Conservation (phyloP, 2,113 vertebrate genomes). For the Carlito syrichta region DNA sequence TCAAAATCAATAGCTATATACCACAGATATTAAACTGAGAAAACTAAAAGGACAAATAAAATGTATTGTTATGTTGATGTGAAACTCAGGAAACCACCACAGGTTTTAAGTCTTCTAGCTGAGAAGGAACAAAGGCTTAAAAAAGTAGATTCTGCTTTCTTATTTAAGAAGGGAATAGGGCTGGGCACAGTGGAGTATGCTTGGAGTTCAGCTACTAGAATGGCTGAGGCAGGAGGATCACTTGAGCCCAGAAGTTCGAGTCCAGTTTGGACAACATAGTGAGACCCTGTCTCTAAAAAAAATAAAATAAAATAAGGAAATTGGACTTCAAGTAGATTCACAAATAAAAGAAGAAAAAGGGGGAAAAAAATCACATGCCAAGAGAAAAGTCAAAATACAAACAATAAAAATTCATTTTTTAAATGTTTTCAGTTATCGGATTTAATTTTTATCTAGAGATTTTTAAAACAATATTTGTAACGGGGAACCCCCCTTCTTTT, state of each 20-base stretch:
- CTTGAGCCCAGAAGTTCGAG: background rate
- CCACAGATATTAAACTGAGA: constrained; percentile 37
- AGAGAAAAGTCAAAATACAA: constrained; percentile 41
- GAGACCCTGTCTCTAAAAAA: background rate
- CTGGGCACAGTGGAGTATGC: background rate
- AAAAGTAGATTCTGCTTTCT: constrained; percentile 26
- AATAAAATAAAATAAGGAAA: background rate
- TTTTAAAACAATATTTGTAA: constrained; percentile 61
- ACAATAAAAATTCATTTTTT: constrained; percentile 37
- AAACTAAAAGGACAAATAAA: constrained; percentile 1
- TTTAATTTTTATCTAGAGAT: constrained; percentile 35
- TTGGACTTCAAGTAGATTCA: constrained; percentile 26
- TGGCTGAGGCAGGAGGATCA: background rate
- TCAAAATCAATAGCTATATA: constrained; percentile 40
- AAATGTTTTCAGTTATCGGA: constrained; percentile 43
- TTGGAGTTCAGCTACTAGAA: background rate
- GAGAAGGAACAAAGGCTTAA: background rate
- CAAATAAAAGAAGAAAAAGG: background rate
- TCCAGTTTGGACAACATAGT: background rate
- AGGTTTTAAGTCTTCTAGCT: background rate
- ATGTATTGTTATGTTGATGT: background rate
- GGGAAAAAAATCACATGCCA: background rate
- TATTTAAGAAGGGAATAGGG: background rate
- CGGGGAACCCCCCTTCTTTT: background rate
- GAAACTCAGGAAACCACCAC: background rate